Evolutionary conservation across 2,797 vertebrate genomes (phyloP).

Genomic region (Xiphorhynchus erythropygius): DNA sequence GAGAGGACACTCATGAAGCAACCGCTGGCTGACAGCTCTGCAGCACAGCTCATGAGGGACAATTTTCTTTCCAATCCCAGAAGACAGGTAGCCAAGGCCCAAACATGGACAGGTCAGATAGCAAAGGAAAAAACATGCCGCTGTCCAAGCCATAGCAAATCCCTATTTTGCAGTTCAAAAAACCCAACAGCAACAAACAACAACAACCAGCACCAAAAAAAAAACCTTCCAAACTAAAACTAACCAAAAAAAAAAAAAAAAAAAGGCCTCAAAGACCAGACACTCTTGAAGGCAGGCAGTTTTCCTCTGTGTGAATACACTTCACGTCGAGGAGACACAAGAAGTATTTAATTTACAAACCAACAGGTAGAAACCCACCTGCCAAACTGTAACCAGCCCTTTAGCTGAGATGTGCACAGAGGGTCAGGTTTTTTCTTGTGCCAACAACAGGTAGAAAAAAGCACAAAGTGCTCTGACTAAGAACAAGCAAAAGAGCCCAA

Average conservation of each 20-base stretch:
- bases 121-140: background rate
- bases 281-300: background rate
- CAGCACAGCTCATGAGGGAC: background rate
- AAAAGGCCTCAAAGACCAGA: background rate
- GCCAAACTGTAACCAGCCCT: background rate
- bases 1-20: background rate
- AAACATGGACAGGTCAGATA: background rate
- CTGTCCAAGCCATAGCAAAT: background rate
- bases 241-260: background rate
- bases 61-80: background rate
- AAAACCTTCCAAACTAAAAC: background rate
- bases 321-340: background rate
- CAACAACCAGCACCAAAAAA: fast-evolving
- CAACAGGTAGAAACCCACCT: background rate
- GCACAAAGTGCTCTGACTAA: background rate
- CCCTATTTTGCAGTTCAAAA: background rate
- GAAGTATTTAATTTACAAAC: background rate
- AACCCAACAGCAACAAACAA: background rate
- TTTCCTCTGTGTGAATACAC: background rate
- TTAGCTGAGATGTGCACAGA: background rate
- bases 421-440: background rate
- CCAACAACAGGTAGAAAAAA: background rate
- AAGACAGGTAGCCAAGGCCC: background rate
- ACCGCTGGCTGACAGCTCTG: background rate
- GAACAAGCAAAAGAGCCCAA: background rate